A percentile compares a stretch with the other conserved stretches of the same genome.
Conservation (phyloP, 2,113 vertebrate species). For the Opisthocomus hoazin region DNA sequence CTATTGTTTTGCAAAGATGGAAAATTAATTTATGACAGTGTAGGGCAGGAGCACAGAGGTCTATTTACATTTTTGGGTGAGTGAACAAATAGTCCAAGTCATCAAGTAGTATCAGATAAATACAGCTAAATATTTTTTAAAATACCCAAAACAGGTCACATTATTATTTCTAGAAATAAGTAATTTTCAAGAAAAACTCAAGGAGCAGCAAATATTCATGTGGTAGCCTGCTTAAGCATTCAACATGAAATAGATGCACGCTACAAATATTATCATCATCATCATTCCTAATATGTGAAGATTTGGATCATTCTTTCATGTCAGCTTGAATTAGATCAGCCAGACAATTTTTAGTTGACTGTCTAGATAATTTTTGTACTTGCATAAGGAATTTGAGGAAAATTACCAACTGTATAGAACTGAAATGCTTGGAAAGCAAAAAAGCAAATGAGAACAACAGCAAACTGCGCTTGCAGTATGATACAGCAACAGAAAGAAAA, state of each 20-base stretch:
- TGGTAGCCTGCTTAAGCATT: background rate
- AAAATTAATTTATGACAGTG: background rate
- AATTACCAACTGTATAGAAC: background rate
- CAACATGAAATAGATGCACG: background rate
- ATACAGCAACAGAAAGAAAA: background rate
- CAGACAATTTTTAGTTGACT: background rate
- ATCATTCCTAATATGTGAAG: background rate
- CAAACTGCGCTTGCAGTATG: background rate
- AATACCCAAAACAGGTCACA: background rate
- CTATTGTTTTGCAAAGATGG: background rate
- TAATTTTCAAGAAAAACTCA: background rate
- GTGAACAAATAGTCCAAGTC: background rate
- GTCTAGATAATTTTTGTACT: background rate
- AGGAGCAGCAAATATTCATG: background rate
- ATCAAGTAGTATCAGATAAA: background rate
- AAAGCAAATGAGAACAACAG: background rate
- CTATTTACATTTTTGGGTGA: background rate
- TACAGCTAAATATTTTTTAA: background rate
- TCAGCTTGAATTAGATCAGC: background rate
- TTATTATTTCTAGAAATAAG: background rate
- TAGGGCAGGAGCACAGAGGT: background rate
- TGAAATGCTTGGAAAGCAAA: background rate
- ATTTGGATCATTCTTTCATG: background rate
- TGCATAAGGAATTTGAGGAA: background rate
- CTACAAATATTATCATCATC: background rate